phyloP scores from a whole-genome alignment of 1,140 invertebrate species.

The Panulirus ornatus region DNA sequence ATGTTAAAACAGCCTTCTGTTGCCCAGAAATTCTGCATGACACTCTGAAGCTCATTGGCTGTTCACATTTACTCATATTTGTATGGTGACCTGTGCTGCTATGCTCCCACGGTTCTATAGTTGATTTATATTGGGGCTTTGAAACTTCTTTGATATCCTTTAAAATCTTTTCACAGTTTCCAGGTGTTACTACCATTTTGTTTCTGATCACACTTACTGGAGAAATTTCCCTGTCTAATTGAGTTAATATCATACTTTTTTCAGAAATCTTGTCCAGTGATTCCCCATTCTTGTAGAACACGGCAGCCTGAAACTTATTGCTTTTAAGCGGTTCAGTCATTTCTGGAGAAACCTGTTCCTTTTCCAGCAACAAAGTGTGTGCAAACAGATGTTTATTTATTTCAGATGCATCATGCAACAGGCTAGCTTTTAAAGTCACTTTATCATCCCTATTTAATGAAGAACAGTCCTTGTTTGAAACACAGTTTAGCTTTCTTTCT shows the following conservation, averaged over 20 bases:
- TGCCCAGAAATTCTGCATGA: constrained; percentile 21
- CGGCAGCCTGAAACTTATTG: background rate
- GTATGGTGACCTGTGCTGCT: background rate
- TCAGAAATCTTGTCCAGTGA: background rate
- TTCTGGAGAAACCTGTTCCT: background rate
- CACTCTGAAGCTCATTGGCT: constrained; percentile 13
- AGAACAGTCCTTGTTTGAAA: background rate
- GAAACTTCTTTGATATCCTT: background rate
- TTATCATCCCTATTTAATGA: background rate
- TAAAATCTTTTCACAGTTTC: background rate
- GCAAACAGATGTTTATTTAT: background rate
- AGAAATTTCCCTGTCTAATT: too few species aligned
- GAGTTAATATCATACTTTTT: background rate
- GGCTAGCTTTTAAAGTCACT: background rate
- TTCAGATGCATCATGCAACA: background rate
- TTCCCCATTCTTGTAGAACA: background rate
- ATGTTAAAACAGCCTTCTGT: constrained; percentile 14
- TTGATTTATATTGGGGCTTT: background rate
- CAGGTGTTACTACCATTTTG: too few species aligned
- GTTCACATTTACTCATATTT: background rate
- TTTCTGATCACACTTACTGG: too few species aligned
- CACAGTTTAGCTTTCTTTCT: background rate
- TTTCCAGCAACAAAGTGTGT: background rate
- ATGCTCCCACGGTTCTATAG: background rate
- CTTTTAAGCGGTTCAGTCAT: background rate